Evolutionary conservation across 2,888 invertebrate species (phyloP).

Genomic region (Caenorhabditis angaria): DNA sequence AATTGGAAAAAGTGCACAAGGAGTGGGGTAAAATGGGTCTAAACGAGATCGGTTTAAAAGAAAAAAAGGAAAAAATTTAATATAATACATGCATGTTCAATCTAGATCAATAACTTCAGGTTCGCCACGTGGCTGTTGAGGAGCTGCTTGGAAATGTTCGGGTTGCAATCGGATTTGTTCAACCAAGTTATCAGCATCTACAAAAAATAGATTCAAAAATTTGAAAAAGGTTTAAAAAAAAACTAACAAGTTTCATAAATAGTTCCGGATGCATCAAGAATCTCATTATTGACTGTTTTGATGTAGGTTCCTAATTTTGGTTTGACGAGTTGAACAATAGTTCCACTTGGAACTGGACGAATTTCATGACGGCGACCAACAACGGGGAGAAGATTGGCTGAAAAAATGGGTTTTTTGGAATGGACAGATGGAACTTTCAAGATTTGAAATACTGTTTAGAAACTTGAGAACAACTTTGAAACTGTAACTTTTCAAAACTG

Average conservation of each 20-base stretch:
- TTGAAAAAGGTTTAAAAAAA: not conserved
- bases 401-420: conserved; percentile 4
- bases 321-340: conserved; percentile 20
- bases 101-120: conserved; percentile 30
- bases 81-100: conserved; percentile 6
- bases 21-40: too few relatives aligned
- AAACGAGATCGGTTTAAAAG: too few relatives aligned
- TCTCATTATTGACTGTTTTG: conserved; percentile 3
- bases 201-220: not conserved
- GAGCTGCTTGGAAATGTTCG: not conserved
- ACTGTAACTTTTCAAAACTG: too few relatives aligned
- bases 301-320: conserved; percentile 18
- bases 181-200: not conserved
- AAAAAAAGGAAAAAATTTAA: too few relatives aligned
- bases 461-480: too few relatives aligned
- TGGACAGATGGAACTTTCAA: not conserved
- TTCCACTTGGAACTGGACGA: conserved; percentile 9
- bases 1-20: too few relatives aligned
- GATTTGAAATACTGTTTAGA: too few relatives aligned
- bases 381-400: conserved; percentile 18
- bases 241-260: conserved; percentile 24
- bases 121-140: not conserved
- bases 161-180: not conserved
- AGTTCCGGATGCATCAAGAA: conserved; percentile 24
- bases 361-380: conserved; percentile 10